Evolutionary conservation across 2,113 vertebrate genomes (phyloP).

Genomic region (Ondatra zibethicus): DNA sequence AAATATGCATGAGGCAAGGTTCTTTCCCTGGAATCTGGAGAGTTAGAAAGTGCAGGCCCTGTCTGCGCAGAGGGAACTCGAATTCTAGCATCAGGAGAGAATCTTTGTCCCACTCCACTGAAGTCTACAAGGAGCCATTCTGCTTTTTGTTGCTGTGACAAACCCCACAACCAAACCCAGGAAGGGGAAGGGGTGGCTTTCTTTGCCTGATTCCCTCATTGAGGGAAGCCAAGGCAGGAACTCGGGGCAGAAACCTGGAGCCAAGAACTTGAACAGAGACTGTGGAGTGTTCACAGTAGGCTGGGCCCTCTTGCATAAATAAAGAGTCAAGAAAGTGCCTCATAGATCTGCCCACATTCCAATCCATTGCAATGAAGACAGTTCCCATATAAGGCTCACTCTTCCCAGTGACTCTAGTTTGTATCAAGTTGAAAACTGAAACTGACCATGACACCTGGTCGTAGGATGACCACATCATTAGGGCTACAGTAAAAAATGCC

Average conservation of each 20-base stretch:
- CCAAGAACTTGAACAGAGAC: background rate
- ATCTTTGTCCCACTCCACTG: background rate
- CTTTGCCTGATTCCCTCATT: background rate
- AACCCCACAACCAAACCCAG: background rate
- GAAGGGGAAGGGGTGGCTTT: background rate
- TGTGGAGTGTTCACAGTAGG: background rate
- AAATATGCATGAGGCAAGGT: background rate
- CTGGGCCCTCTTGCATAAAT: background rate
- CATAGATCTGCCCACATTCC: no score
- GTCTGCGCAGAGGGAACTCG: background rate
- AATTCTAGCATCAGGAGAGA: background rate
- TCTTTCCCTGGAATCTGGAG: slow-evolving; percentile 58
- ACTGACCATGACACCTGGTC: background rate
- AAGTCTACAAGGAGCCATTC: slow-evolving; percentile 61
- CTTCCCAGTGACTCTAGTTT: background rate
- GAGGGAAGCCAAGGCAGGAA: background rate
- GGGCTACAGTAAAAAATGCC: background rate
- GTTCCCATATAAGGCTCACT: background rate
- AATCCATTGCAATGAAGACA: background rate
- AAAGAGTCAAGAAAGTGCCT: background rate
- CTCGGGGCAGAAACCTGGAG: background rate
- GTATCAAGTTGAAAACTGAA: background rate
- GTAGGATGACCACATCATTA: background rate
- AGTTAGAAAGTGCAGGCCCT: slow-evolving; percentile 47
- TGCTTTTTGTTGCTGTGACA: background rate